Conservation (phyloP, 2,888 invertebrate species). For the Gortyna flavago region DNA sequence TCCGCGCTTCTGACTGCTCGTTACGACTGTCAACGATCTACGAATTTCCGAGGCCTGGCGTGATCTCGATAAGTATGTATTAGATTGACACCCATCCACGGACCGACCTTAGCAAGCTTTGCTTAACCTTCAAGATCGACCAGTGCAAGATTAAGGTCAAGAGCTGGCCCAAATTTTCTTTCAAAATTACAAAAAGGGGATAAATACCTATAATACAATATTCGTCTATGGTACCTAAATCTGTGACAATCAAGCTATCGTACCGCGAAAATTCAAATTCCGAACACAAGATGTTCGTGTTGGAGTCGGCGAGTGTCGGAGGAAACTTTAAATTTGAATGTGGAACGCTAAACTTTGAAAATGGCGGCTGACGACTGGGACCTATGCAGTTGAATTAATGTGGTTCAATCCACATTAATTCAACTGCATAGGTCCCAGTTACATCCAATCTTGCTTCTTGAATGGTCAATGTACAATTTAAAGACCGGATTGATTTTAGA, state of each 20-base stretch:
- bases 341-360: conserved; percentile 79
- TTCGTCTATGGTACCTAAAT: conserved; percentile 10
- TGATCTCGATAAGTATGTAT: no score
- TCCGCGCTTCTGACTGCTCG: not conserved
- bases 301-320: conserved; percentile 72
- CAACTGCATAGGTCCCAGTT: no score
- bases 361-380: conserved; percentile 70
- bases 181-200: no score
- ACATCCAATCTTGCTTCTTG: conserved; percentile 16
- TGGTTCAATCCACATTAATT: no score
- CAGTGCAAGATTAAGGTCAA: no score
- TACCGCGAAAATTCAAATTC: conserved; percentile 70
- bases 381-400: conserved; percentile 64
- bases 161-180: no score
- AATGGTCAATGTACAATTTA: not conserved
- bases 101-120: no score
- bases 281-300: conserved; percentile 72
- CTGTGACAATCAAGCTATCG: conserved; percentile 58
- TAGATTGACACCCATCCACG: no score
- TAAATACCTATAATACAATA: not conserved
- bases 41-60: not conserved
- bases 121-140: no score
- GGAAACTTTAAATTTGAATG: conserved; percentile 83
- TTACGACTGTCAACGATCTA: not conserved
- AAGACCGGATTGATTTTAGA: not conserved